phyloP scores from a whole-genome alignment of 1,140 invertebrate genomes.

The Drosophila baimaii region DNA sequence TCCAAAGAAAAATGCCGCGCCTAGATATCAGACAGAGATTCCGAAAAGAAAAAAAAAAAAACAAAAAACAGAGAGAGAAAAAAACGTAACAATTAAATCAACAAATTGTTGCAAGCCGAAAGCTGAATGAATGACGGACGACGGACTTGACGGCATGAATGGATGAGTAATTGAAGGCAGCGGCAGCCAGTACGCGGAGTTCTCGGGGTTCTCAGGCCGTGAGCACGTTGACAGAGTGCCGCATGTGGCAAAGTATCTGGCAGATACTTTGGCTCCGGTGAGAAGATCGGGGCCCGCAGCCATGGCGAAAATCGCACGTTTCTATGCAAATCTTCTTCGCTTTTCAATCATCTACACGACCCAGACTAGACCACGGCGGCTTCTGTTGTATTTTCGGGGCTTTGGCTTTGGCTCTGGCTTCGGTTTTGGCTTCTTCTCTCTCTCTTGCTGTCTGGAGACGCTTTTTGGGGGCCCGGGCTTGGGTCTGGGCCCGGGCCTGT shows the following conservation, averaged over 20 bases:
- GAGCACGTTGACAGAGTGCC: slow-evolving; percentile 71
- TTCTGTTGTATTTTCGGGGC: slow-evolving; percentile 59
- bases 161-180: slow-evolving; percentile 66
- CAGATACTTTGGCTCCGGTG: slow-evolving; percentile 52
- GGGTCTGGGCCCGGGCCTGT: slow-evolving; percentile 31
- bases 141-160: slow-evolving; percentile 63
- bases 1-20: slow-evolving; percentile 39
- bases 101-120: slow-evolving; percentile 62
- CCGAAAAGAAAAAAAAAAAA: slow-evolving; percentile 17
- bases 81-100: slow-evolving; percentile 54
- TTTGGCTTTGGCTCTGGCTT: slow-evolving; percentile 21
- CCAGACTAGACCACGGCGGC: slow-evolving; percentile 44
- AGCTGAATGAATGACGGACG: slow-evolving; percentile 60
- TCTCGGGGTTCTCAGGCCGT: slow-evolving; percentile 71
- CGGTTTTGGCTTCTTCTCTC: slow-evolving; percentile 15
- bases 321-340: slow-evolving; percentile 79
- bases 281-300: slow-evolving; percentile 59
- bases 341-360: slow-evolving; percentile 74
- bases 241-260: slow-evolving; percentile 63
- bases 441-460: slow-evolving; percentile 35
- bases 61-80: neutral
- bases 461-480: slow-evolving; percentile 33
- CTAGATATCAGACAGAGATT: slow-evolving; percentile 21
- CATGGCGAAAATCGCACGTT: slow-evolving; percentile 76
- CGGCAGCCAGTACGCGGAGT: slow-evolving; percentile 39